Conservation (phyloP, 2,888 invertebrate species). For the Yponomeuta plumbellus region DNA sequence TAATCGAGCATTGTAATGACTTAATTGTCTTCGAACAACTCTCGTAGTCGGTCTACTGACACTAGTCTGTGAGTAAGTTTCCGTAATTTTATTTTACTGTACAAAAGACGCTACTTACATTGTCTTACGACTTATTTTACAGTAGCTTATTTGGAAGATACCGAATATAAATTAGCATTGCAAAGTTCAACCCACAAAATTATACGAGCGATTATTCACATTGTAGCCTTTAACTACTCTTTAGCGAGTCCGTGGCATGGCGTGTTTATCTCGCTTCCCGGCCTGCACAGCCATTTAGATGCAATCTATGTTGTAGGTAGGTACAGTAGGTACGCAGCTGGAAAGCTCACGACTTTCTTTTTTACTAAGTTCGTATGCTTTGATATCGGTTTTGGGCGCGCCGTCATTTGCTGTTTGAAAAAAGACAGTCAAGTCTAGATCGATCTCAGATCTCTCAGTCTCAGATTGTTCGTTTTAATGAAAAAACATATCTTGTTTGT, state of each 20-base stretch:
- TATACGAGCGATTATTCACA: conserved; percentile 11
- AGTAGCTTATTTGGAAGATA: neutral
- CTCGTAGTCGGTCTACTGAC: too few relatives aligned
- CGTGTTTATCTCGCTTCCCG: conserved; percentile 38
- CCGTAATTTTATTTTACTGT: neutral
- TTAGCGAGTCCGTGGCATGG: conserved; percentile 14
- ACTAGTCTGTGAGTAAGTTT: too few relatives aligned
- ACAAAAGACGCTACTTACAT: neutral
- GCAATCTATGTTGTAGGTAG: conserved; percentile 35
- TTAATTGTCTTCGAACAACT: too few relatives aligned
- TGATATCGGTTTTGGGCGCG: too few relatives aligned
- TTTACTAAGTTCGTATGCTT: too few relatives aligned
- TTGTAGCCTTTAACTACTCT: conserved; percentile 15
- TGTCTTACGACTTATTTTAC: neutral
- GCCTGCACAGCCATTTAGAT: conserved; percentile 52
- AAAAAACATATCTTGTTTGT: too few relatives aligned
- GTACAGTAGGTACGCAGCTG: neutral
- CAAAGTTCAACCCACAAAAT: neutral
- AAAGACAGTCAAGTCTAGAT: too few relatives aligned
- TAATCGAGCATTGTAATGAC: too few relatives aligned
- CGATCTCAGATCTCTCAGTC: too few relatives aligned
- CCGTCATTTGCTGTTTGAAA: too few relatives aligned
- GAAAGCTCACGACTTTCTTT: neutral
- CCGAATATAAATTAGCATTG: neutral
- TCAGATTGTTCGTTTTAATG: too few relatives aligned